These are phyloP conservation scores for Protophormia terraenovae DNA, from an alignment of 2,888 invertebrate genomes.

Conservation along the genomic window DNA sequence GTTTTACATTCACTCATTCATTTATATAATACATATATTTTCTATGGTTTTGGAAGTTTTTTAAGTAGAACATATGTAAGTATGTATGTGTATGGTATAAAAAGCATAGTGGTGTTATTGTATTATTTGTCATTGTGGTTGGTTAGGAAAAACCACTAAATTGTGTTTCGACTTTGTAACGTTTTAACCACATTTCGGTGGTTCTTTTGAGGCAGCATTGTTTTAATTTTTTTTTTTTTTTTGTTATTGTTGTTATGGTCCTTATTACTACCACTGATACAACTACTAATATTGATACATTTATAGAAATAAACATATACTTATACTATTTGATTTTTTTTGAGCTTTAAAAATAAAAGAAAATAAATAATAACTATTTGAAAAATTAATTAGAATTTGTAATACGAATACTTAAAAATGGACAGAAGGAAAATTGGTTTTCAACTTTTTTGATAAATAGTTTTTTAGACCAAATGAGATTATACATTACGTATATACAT, in stretches of 20 bases:
- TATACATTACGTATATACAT: no score
- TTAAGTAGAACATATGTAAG: background rate
- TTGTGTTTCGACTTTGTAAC: slow-evolving; percentile 79
- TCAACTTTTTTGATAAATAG: no score
- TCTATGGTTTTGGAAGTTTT: slow-evolving; percentile 36
- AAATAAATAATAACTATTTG: no score
- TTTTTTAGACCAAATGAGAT: no score
- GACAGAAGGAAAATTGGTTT: no score
- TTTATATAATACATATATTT: slow-evolving; percentile 10
- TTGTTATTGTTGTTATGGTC: background rate
- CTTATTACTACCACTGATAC: background rate
- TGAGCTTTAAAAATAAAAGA: no score
- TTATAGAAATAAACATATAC: background rate
- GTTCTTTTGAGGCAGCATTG: slow-evolving; percentile 68
- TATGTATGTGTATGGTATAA: background rate
- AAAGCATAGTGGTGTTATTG: slow-evolving; percentile 66
- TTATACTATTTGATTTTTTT: background rate
- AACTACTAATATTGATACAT: background rate
- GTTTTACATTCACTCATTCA: slow-evolving; percentile 7
- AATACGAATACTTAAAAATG: no score
- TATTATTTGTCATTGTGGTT: slow-evolving; percentile 73
- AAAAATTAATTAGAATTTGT: background rate
- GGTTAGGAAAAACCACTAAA: slow-evolving; percentile 77
- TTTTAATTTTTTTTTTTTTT: slow-evolving; percentile 3
- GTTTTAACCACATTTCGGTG: slow-evolving; percentile 76